phyloP scores from a whole-genome alignment of 2,797 vertebrate genomes.

The Mus minutoides region DNA sequence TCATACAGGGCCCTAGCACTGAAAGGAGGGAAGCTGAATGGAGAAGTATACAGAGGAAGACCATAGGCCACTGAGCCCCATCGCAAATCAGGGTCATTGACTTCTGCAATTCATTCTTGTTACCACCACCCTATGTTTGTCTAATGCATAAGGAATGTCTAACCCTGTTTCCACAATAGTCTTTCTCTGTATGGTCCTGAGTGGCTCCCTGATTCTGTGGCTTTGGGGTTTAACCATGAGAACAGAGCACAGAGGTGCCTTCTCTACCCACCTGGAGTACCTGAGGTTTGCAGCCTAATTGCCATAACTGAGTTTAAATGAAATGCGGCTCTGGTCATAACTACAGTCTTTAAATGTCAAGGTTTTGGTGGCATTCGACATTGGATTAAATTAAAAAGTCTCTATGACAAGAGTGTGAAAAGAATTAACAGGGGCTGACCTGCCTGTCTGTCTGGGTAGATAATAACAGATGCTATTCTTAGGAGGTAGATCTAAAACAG shows the following conservation, averaged over 20 bases:
- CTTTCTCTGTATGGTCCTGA: not conserved
- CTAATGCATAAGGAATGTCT: not conserved
- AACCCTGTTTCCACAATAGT: no score
- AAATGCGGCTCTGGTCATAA: constrained; percentile 15
- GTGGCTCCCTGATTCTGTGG: not conserved
- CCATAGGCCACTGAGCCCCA: not conserved
- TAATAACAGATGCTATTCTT: not conserved
- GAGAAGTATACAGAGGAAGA: not conserved
- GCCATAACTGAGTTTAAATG: not conserved
- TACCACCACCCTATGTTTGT: not conserved
- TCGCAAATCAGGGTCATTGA: not conserved
- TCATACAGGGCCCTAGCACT: not conserved
- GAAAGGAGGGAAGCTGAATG: not conserved
- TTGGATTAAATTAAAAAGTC: not conserved
- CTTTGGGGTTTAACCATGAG: not conserved
- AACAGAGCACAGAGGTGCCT: not conserved
- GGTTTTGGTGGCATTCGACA: not conserved
- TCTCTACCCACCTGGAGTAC: not conserved
- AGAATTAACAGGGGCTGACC: not conserved
- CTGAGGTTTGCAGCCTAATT: not conserved
- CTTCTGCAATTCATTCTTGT: not conserved
- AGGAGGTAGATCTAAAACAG: not conserved
- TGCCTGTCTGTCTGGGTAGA: not conserved
- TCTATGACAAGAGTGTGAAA: not conserved
- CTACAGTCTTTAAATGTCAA: constrained; percentile 39